phyloP scores from a whole-genome alignment of 2,888 invertebrate genomes.

The Cactoblastis cactorum region DNA sequence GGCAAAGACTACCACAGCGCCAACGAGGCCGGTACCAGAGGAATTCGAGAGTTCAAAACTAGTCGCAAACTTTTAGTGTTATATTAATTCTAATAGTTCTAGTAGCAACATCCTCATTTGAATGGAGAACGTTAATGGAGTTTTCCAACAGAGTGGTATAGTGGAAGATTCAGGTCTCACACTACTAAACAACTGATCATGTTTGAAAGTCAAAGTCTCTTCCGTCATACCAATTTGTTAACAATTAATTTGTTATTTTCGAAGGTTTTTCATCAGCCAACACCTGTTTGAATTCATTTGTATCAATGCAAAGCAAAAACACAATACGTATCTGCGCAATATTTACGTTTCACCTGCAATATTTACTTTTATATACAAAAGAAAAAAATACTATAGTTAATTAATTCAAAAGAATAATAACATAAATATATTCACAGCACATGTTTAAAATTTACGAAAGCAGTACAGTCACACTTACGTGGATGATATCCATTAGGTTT shows the following conservation, averaged over 20 bases:
- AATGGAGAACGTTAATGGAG: no score
- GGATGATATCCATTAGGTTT: slow-evolving; percentile 52
- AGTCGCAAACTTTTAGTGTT: not conserved
- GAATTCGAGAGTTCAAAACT: not conserved
- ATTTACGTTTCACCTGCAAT: not conserved
- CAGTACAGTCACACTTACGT: slow-evolving; percentile 45
- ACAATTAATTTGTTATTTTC: no score
- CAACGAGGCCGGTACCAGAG: no score
- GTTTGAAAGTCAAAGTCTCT: no score
- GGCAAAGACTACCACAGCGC: no score
- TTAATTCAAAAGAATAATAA: not conserved
- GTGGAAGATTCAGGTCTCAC: no score
- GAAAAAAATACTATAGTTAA: not conserved
- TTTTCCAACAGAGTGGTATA: no score
- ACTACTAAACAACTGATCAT: no score
- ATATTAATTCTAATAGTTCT: not conserved
- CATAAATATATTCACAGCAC: not conserved
- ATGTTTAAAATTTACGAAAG: slow-evolving; percentile 20
- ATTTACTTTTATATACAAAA: no score
- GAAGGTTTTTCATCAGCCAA: not conserved
- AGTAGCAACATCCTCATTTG: not conserved
- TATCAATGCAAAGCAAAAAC: no score
- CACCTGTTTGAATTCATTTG: no score
- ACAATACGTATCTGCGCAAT: not conserved
- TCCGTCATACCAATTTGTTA: no score